Evolutionary conservation across 2,888 invertebrate genomes (phyloP).

Genomic region (Cenopis cana): DNA sequence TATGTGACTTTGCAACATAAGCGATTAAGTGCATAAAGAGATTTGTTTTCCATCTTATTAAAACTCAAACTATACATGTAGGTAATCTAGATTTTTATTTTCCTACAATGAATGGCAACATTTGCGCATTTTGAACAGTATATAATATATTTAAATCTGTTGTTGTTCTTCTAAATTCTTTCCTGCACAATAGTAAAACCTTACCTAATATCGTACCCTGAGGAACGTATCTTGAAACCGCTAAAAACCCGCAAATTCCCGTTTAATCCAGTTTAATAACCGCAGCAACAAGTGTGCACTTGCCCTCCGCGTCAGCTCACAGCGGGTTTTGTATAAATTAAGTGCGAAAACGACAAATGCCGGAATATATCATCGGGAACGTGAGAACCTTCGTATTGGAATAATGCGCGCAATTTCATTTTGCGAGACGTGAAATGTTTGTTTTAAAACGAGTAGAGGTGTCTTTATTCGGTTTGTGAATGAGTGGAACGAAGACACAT

Average conservation of each 20-base stretch:
- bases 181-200: too few relatives aligned
- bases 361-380: conserved; percentile 71
- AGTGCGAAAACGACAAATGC: conserved; percentile 69
- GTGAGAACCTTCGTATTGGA: conserved; percentile 56
- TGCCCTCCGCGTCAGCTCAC: conserved; percentile 26
- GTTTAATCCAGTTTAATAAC: conserved; percentile 2
- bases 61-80: too few relatives aligned
- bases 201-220: not conserved
- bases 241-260: not conserved
- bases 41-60: too few relatives aligned
- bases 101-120: too few relatives aligned
- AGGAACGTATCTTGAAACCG: not conserved
- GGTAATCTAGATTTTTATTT: too few relatives aligned
- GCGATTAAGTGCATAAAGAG: too few relatives aligned
- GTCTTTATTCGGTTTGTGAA: not conserved
- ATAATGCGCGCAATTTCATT: conserved; percentile 46
- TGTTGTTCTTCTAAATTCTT: too few relatives aligned
- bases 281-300: conserved; percentile 42
- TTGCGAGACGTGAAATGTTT: conserved; percentile 19
- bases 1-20: too few relatives aligned
- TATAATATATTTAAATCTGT: too few relatives aligned
- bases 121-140: too few relatives aligned
- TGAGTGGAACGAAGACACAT: not conserved
- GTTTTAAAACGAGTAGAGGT: conserved; percentile 16
- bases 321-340: conserved; percentile 71